These are phyloP conservation scores for Pteronotus mesoamericanus DNA, from an alignment of 2,797 vertebrate species.

Conservation along the genomic window DNA sequence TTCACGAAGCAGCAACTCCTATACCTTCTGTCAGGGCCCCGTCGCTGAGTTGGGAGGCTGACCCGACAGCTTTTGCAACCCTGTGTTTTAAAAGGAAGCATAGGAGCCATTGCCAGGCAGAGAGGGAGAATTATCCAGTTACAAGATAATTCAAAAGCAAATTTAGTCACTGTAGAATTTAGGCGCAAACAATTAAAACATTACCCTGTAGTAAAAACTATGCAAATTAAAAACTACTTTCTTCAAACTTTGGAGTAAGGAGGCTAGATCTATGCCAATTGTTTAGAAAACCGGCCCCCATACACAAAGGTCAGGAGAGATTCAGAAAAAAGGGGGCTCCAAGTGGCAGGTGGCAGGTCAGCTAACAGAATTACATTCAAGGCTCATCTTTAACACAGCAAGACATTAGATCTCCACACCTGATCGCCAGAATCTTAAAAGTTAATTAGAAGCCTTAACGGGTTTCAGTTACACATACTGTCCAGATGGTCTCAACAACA, in stretches of 20 bases:
- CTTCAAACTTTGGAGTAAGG: not conserved
- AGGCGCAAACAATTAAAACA: slow-evolving; percentile 19
- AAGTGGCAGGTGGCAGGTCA: not conserved
- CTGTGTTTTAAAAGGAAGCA: slow-evolving; percentile 61
- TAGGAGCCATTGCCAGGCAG: not conserved
- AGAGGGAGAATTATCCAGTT: slow-evolving; percentile 25
- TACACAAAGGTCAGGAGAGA: not conserved
- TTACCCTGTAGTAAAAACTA: not conserved
- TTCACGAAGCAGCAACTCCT: slow-evolving; percentile 40
- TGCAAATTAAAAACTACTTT: slow-evolving; percentile 40
- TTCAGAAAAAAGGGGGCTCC: not conserved
- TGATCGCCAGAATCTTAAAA: not conserved
- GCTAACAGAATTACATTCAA: not conserved
- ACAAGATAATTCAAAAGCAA: slow-evolving; percentile 45
- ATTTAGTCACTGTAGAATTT: not conserved
- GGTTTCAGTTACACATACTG: not conserved
- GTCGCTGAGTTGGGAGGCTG: slow-evolving; percentile 62
- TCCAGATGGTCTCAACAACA: not conserved
- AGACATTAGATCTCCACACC: not conserved
- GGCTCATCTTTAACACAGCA: not conserved
- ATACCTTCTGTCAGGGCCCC: not conserved
- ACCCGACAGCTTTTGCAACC: slow-evolving; percentile 46
- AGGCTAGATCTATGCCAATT: not conserved
- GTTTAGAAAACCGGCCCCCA: not conserved
- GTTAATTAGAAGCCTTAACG: not conserved